A percentile compares a stretch with the other conserved stretches of the same genome.
These are phyloP conservation scores for Callipepla californica DNA, from an alignment of 2,113 vertebrate species.

Conservation along the genomic window DNA sequence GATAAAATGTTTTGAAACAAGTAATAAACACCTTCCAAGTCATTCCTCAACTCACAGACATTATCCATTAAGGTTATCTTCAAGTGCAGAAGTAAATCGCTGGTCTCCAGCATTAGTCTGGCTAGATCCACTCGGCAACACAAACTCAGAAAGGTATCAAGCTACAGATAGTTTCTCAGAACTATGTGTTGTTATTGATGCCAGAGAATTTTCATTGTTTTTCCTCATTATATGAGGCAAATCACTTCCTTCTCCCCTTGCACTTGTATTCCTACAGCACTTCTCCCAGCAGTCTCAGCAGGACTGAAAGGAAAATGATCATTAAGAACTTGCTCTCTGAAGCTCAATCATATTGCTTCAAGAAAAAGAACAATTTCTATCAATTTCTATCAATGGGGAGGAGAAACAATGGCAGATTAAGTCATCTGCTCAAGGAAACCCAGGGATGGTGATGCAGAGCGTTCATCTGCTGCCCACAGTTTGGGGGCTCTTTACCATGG, in stretches of 20 bases:
- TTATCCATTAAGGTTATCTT: neutral
- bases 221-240: neutral
- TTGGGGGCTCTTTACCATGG: rapidly evolving
- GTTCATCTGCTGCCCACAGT: neutral
- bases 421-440: neutral
- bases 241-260: neutral
- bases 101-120: neutral
- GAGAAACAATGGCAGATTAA: neutral
- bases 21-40: neutral
- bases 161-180: neutral
- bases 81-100: neutral
- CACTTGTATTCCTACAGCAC: neutral
- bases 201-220: neutral
- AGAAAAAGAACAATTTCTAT: neutral
- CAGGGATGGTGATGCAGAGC: neutral
- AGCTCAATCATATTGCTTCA: neutral
- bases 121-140: neutral
- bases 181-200: neutral
- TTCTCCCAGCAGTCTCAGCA: neutral
- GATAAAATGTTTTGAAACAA: neutral
- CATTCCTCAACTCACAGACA: neutral
- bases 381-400: neutral
- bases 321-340: neutral
- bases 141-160: neutral
- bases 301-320: neutral